Percentiles rank a stretch among this genome's conserved stretches.
phyloP scores from a whole-genome alignment of 2,888 invertebrate species.

The Poecilus cupreus region DNA sequence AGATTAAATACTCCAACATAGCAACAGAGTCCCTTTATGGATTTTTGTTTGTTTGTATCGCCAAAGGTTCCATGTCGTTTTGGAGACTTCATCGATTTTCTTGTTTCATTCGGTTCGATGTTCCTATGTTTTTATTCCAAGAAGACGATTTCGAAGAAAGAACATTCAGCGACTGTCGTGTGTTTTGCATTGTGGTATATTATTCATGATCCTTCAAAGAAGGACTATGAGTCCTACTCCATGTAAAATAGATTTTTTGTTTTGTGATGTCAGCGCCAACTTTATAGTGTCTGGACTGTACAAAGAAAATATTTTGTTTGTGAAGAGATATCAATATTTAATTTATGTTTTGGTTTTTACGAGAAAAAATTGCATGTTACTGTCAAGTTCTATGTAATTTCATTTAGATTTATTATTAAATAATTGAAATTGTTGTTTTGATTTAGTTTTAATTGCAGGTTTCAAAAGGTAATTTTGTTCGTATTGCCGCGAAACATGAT shows the following conservation, averaged over 20 bases:
- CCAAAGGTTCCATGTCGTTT: not conserved
- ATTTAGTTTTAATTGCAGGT: conserved; percentile 1
- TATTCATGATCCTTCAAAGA: conserved; percentile 43
- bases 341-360: too few relatives aligned
- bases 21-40: not conserved
- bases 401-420: not conserved
- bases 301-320: too few relatives aligned
- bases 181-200: conserved; percentile 32
- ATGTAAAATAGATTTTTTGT: conserved; percentile 8
- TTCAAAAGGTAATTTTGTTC: not conserved
- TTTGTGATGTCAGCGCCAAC: not conserved
- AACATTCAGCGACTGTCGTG: conserved; percentile 11
- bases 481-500: not conserved
- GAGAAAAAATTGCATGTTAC: too few relatives aligned
- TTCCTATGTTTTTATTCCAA: conserved; percentile 15
- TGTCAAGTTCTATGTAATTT: not conserved
- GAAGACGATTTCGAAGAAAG: conserved; percentile 7
- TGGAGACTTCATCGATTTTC: not conserved
- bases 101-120: not conserved
- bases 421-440: not conserved
- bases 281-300: not conserved
- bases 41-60: conserved; percentile 9
- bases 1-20: not conserved
- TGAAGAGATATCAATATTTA: not conserved
- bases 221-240: not conserved